Evolutionary conservation across 2,113 vertebrate genomes (phyloP).

Genomic region (Misgurnus anguillicaudatus): DNA sequence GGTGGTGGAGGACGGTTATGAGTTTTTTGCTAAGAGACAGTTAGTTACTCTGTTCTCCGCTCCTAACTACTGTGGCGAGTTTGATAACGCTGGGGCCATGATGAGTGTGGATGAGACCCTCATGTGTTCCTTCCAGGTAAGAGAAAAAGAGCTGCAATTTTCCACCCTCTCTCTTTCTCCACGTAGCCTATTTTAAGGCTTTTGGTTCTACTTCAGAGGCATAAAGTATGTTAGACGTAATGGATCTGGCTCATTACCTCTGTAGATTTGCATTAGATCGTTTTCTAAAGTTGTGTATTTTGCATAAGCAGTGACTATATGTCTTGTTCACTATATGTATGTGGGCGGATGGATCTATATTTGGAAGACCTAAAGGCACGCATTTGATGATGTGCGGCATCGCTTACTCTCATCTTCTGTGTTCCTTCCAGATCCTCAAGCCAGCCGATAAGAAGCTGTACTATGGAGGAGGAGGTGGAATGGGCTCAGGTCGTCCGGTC

Average conservation of each 20-base stretch:
- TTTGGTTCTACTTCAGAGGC: neutral
- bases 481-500: slow-evolving; percentile 87
- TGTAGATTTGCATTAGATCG: slow-evolving; percentile 6
- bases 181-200: neutral
- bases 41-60: slow-evolving; percentile 79
- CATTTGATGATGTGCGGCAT: neutral
- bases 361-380: slow-evolving; percentile 24
- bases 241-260: slow-evolving; percentile 2
- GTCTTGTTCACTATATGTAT: neutral
- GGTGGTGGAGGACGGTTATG: slow-evolving; percentile 81
- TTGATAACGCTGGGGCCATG: slow-evolving; percentile 81
- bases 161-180: neutral
- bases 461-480: slow-evolving; percentile 83
- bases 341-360: slow-evolving; percentile 40
- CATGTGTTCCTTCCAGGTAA: slow-evolving; percentile 82
- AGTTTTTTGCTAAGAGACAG: slow-evolving; percentile 80
- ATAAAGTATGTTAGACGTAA: neutral
- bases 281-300: neutral
- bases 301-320: neutral
- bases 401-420: slow-evolving; percentile 11
- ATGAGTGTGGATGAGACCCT: slow-evolving; percentile 82
- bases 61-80: slow-evolving; percentile 82
- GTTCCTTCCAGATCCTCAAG: slow-evolving; percentile 84
- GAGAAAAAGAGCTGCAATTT: neutral
- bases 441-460: slow-evolving; percentile 97